A percentile compares a stretch with the other conserved stretches of the same genome.
phyloP scores from a whole-genome alignment of 2,797 vertebrate species.

The Dendrocincla tyrannina region DNA sequence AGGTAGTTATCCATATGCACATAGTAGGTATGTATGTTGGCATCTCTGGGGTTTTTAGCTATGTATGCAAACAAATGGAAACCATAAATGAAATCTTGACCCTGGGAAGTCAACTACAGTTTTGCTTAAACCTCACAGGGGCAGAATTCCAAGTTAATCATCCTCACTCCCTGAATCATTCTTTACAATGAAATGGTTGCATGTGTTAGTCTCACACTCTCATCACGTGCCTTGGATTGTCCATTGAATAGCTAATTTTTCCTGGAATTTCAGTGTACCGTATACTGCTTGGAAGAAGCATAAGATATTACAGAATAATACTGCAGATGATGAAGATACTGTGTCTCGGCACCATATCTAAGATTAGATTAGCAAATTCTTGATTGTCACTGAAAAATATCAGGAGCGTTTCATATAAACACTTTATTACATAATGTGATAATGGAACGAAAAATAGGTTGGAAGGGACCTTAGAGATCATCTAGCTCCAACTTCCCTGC shows the following conservation, averaged over 20 bases:
- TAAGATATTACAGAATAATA: neutral
- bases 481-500: neutral
- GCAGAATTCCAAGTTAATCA: neutral
- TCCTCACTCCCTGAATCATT: neutral
- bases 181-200: neutral
- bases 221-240: neutral
- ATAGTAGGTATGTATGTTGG: neutral
- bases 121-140: neutral
- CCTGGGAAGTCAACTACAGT: neutral
- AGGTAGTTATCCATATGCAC: neutral
- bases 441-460: neutral
- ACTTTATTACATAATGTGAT: neutral
- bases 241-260: neutral
- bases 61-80: neutral
- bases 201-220: neutral
- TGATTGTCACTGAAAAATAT: neutral
- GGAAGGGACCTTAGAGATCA: neutral
- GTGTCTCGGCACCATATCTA: neutral
- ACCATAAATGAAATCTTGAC: neutral
- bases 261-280: neutral
- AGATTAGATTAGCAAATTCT: neutral
- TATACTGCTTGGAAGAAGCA: neutral
- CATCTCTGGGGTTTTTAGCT: neutral
- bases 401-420: neutral
- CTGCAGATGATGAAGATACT: neutral